phyloP scores from a whole-genome alignment of 1,140 invertebrate genomes.

The Dreissena polymorpha region DNA sequence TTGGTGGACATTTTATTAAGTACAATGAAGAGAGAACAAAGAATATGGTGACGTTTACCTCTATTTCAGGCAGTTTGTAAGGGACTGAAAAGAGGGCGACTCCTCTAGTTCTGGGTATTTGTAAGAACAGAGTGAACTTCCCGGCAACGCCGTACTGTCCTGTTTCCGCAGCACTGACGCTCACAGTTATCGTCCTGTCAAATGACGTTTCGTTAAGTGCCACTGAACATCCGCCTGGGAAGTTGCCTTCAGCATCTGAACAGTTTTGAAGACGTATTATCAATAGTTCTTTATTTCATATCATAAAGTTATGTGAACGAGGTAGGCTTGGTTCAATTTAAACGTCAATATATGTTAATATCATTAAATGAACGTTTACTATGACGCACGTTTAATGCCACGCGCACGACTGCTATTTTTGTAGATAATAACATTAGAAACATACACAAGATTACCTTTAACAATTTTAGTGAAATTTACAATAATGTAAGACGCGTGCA shows the following conservation, averaged over 20 bases:
- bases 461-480: no score
- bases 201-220: background rate
- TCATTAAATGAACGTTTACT: no score
- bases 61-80: background rate
- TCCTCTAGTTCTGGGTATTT: background rate
- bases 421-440: no score
- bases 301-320: no score
- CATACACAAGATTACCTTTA: no score
- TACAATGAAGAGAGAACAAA: background rate
- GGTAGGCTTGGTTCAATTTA: no score
- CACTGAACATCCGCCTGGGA: background rate
- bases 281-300: background rate
- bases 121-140: conserved; percentile 15
- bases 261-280: no score
- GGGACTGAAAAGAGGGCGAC: background rate
- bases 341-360: no score
- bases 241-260: background rate
- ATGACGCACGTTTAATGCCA: no score
- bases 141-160: conserved; percentile 37
- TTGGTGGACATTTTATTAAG: background rate
- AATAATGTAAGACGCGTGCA: no score
- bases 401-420: no score
- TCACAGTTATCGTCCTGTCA: background rate
- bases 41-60: background rate
- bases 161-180: conserved; percentile 6